These are phyloP conservation scores for Eulimnadia texana DNA, from an alignment of 1,140 invertebrate genomes.

Conservation along the genomic window DNA sequence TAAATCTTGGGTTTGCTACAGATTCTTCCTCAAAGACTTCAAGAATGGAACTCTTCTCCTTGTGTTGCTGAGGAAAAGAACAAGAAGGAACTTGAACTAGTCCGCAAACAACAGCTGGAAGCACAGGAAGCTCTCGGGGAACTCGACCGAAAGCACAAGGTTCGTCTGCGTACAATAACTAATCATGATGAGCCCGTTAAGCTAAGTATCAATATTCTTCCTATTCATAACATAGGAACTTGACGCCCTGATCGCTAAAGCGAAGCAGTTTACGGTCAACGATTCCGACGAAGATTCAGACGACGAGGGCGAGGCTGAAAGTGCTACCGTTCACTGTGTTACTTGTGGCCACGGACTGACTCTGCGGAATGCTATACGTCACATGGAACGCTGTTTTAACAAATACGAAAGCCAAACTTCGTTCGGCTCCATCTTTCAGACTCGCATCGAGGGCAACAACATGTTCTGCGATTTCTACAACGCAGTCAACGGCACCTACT, in stretches of 20 bases:
- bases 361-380: constrained; percentile 71
- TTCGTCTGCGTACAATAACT: constrained; percentile 18
- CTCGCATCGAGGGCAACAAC: constrained; percentile 80
- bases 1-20: constrained; percentile 24
- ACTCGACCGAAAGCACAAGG: constrained; percentile 52
- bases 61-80: constrained; percentile 78
- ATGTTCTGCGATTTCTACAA: constrained; percentile 99
- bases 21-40: constrained; percentile 77
- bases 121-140: constrained; percentile 59
- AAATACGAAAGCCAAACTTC: constrained; percentile 96
- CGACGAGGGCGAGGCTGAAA: constrained; percentile 56
- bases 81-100: constrained; percentile 60
- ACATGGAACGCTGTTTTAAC: constrained; percentile 90
- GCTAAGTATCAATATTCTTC: too few relatives aligned
- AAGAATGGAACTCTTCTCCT: constrained; percentile 83
- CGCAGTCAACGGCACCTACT: constrained; percentile 76
- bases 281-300: constrained; percentile 43
- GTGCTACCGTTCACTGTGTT: constrained; percentile 77
- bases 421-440: constrained; percentile 87
- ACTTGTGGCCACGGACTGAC: constrained; percentile 91
- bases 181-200: constrained; percentile 1
- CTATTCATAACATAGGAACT: too few relatives aligned
- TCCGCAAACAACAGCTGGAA: constrained; percentile 59
- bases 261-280: constrained; percentile 46
- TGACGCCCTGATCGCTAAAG: constrained; percentile 63